A percentile compares a stretch with the other conserved stretches of the same genome.
These are phyloP conservation scores for Belonocnema kinseyi DNA, from an alignment of 1,140 invertebrate species.

Conservation along the genomic window DNA sequence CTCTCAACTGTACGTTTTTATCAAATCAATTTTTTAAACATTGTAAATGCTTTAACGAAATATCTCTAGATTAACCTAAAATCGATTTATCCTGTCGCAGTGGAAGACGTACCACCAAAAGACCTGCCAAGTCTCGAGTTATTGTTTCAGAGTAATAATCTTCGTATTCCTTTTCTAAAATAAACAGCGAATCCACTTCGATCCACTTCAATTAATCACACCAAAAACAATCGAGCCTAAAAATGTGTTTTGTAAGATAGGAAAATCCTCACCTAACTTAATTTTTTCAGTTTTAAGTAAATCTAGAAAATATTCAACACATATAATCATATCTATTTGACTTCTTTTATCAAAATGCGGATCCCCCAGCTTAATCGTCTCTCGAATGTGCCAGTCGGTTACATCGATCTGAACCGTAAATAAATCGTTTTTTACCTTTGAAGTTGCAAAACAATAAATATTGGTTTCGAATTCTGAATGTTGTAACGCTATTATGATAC, in stretches of 20 bases:
- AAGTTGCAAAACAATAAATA: background rate
- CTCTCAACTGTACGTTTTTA: background rate
- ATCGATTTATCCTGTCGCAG: background rate
- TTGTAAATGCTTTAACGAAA: background rate
- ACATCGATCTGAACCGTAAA: constrained; percentile 12
- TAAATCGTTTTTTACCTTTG: constrained; percentile 31
- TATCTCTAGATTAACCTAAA: background rate
- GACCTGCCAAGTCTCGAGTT: no score
- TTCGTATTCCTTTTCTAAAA: no score
- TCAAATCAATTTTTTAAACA: constrained; percentile 1
- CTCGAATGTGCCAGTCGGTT: constrained; percentile 11
- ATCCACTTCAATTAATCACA: background rate
- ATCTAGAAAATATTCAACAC: constrained; percentile 35
- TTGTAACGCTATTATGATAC: constrained; percentile 2
- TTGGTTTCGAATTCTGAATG: background rate
- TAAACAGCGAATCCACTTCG: background rate
- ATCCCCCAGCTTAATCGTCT: constrained; percentile 30
- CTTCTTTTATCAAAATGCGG: constrained; percentile 27
- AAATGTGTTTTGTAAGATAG: constrained; percentile 36
- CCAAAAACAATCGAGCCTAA: constrained; percentile 36
- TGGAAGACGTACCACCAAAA: no score
- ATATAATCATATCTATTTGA: constrained; percentile 33
- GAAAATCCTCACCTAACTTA: constrained; percentile 26
- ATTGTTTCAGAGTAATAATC: background rate
- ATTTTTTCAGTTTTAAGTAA: constrained; percentile 33